Base-by-base conservation (phyloP, 1,140 invertebrate genomes). In the Meteorus sp. region DNA sequence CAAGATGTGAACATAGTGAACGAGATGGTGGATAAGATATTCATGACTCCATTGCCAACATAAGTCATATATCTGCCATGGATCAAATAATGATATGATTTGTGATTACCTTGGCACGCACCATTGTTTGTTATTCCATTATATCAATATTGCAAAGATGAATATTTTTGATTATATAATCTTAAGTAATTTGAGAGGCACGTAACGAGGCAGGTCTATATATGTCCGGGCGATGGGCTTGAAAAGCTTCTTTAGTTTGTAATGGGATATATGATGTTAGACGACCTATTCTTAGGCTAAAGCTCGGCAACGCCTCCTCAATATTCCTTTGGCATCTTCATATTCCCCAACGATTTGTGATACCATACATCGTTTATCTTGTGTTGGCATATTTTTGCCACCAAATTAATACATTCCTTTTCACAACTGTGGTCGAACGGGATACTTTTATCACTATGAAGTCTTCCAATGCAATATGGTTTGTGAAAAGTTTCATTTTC, bases 161-260 rank as follows among this genome's bases (percentile, higher is more conserved):
- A 56, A 48, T 51, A 47, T 29, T 31, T 6, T n/a, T 37, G 66
- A 69, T 77, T 75, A 72, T 59, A 60, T 71, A 75, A 76, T 39
- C 59, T 59, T 31, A 56, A 22, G 73, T 75, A 77, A 77, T 66
- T 70, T 61, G 75, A 77, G 71, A 74, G 66, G 67, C 60, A n/a
- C n/a, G n/a, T n/a, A n/a, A n/a, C 37, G 56, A 29, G 25, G 63
- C 64, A 15, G 66, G 64, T 69, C 74, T 78, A 77, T 75, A 78
- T 78, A 69, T 65, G 69, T 74, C 69, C 65, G 71, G 73, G 66
- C 62, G 60, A 17, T 27, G 31, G 56, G n/a, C n/a, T n/a, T n/a
- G n/a, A n/a, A n/a, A n/a, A n/a, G n/a, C n/a, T n/a, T n/a, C n/a
- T n/a, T n/a, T n/a, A n/a, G n/a, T n/a, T n/a, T n/a, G n/a, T n/a